These are phyloP conservation scores for Panorpa germanica DNA, from an alignment of 2,888 invertebrate genomes.

Conservation along the genomic window DNA sequence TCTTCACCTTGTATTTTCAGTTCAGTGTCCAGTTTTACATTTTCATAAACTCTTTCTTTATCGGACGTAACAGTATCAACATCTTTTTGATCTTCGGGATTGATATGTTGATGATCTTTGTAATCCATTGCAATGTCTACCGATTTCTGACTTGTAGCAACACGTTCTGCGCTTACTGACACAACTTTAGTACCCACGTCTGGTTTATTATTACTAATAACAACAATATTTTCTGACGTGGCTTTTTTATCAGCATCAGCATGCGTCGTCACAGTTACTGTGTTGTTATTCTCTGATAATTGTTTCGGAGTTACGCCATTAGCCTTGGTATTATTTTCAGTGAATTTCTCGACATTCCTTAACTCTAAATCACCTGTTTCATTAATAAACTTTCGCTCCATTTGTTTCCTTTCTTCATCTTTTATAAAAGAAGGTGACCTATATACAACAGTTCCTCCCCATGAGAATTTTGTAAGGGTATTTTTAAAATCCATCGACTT, in stretches of 20 bases:
- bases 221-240: no score
- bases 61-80: no score
- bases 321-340: conserved; percentile 11
- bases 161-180: no score
- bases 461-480: conserved; percentile 8
- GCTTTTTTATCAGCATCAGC: no score
- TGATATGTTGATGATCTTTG: not conserved
- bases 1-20: no score
- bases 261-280: no score
- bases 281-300: conserved; percentile 1
- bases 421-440: conserved; percentile 22
- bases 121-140: not conserved
- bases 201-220: no score
- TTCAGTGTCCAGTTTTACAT: no score
- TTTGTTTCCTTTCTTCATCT: conserved; percentile 9
- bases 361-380: conserved; percentile 4
- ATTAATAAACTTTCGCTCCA: conserved; percentile 8
- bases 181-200: no score
- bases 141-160: no score
- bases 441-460: conserved; percentile 24
- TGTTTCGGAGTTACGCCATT: not conserved
- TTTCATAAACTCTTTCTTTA: no score
- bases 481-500: conserved; percentile 8
- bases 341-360: conserved; percentile 18
- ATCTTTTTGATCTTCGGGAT: no score